Base-by-base conservation (phyloP, 2,888 invertebrate species). In the Drosophila borborema region DNA sequence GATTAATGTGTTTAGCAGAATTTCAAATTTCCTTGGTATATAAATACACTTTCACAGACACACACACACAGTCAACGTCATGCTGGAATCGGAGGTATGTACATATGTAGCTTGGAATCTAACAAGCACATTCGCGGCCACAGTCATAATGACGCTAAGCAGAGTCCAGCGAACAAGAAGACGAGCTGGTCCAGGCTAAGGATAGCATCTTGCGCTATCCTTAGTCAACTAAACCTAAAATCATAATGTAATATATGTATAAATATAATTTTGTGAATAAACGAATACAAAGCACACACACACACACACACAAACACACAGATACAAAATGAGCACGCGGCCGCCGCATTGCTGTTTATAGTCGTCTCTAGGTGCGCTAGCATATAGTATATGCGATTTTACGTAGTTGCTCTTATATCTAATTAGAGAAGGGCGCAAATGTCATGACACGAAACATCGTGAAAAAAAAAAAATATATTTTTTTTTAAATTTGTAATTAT, bases 1-100 rank as follows among this genome's bases (percentile, higher is more conserved):
- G 71, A 83, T 74, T 69, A 75, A 78, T 74, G 45, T 86, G 71
- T 75, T 81, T 84, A 65, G 56, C 51, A 53, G 10, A 60, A 73
- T 48, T 51, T 67, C 18, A 43, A 59, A 49, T 61, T 64, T 72
- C 40, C 3, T 36, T 45, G 31, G 55, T 54, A 60, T 77, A 55
- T 23, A 77, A 72, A 72, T 62, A 77, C 7, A 14, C 18, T 28
- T 14, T 23, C n/a, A 3, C 23, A 12, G 20, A 28, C 3, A 5
- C 9, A 9, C 16, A 49, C 45, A 46, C 38, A 43, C 8, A 55
- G 2, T 20, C 20, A 20, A 20, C 20, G 2, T 20, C 20, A 20
- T 20, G 1, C 20, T 20, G 20, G 20, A 20, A n/a, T 20, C 20
- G 20, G 20, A 20, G 20, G 20, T 20, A 20, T n/a, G n/a, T n/a